phyloP scores from a whole-genome alignment of 2,888 invertebrate species.

The Lumbricus terrestris region DNA sequence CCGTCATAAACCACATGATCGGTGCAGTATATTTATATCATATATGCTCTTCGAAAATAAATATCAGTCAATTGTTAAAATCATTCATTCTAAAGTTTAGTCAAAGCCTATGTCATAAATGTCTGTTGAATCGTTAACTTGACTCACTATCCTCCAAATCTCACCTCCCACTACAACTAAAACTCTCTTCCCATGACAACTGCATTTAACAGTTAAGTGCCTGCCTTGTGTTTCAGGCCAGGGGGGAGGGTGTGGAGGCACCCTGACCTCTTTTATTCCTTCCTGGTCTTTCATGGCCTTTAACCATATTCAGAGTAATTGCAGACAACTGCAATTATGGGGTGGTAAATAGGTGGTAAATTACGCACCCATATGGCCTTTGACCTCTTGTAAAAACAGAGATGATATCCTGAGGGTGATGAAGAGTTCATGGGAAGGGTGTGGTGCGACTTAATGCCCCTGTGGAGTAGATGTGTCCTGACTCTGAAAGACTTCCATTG shows the following conservation, averaged over 20 bases:
- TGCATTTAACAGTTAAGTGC: neutral
- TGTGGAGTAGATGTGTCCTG: too few species aligned
- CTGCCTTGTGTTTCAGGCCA: neutral
- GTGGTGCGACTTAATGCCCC: too few species aligned
- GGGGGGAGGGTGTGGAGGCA: too few species aligned
- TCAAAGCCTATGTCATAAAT: neutral
- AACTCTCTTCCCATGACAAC: too few species aligned
- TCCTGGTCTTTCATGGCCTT: neutral
- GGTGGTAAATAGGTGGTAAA: neutral
- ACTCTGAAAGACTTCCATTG: too few species aligned
- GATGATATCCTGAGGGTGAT: neutral
- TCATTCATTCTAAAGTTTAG: neutral
- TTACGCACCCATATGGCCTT: neutral
- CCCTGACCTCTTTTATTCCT: neutral
- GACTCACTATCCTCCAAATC: too few species aligned
- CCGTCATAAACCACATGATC: neutral
- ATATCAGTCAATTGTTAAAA: neutral
- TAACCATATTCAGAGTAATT: neutral
- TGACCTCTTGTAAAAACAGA: neutral
- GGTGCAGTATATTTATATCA: neutral
- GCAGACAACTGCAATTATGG: neutral
- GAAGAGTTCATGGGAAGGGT: neutral
- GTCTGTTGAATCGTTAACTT: too few species aligned
- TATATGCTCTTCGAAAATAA: neutral
- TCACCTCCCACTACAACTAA: too few species aligned